phyloP scores from a whole-genome alignment of 2,888 invertebrate species.

The Drepanosiphum platanoidis region DNA sequence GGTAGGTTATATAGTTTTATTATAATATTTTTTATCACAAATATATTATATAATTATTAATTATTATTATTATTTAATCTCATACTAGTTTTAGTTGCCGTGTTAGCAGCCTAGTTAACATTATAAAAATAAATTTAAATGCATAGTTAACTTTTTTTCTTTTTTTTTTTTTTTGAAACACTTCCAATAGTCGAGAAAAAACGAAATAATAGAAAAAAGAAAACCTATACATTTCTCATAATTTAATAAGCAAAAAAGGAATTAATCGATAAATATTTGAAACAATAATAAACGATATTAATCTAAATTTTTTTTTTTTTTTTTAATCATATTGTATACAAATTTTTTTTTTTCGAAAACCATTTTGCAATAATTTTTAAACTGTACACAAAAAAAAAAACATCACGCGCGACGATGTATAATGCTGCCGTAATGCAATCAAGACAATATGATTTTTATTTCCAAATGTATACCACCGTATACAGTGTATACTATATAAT shows the following conservation, averaged over 20 bases:
- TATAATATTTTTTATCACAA: conserved; percentile 34
- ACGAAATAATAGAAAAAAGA: too few species aligned
- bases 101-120: conserved; percentile 8
- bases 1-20: background rate
- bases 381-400: background rate
- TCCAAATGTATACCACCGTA: too few species aligned
- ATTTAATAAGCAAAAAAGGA: conserved; percentile 24
- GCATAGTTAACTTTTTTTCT: background rate
- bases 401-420: background rate
- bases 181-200: background rate
- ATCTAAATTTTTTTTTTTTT: background rate
- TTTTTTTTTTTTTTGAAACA: too few species aligned
- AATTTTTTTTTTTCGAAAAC: background rate
- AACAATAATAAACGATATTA: background rate
- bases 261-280: conserved; percentile 9
- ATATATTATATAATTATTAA: conserved; percentile 19
- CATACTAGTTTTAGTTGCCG: conserved; percentile 3
- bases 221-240: conserved; percentile 7
- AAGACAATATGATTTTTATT: background rate
- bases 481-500: background rate
- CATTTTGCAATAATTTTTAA: background rate
- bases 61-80: too few species aligned
- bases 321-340: too few species aligned
- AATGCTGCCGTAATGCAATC: background rate
- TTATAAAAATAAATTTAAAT: conserved; percentile 46